Percentiles rank a stretch among this genome's conserved stretches.
These are phyloP conservation scores for Malthinus flaveolus DNA, from an alignment of 2,888 invertebrate genomes.

Conservation along the genomic window DNA sequence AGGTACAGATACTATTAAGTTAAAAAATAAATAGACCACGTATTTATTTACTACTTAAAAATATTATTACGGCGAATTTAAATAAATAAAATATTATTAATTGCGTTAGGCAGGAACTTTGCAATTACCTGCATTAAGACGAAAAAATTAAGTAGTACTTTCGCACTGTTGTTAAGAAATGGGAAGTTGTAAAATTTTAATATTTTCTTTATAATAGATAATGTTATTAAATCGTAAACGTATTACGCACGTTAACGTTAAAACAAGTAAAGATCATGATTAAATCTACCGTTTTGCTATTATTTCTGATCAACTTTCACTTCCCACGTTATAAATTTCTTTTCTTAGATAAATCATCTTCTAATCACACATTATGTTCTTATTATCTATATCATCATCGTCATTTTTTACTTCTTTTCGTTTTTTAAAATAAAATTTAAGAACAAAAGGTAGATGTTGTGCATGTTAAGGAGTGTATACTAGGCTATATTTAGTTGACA, in stretches of 20 bases:
- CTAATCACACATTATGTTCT: too few relatives aligned
- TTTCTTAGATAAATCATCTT: background rate
- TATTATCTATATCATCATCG: too few relatives aligned
- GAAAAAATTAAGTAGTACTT: conserved; percentile 14
- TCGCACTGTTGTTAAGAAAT: conserved; percentile 10
- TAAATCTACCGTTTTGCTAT: background rate
- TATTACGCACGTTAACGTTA: background rate
- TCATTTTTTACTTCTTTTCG: background rate
- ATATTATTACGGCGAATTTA: background rate
- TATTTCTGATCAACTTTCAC: conserved; percentile 12
- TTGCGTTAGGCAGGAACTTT: conserved; percentile 9
- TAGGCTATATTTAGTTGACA: conserved; percentile 31
- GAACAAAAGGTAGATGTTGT: conserved; percentile 7
- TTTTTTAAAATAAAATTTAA: conserved; percentile 14
- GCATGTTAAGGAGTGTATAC: conserved; percentile 14
- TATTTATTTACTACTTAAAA: too few relatives aligned
- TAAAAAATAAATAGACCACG: too few relatives aligned
- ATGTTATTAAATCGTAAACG: conserved; percentile 1
- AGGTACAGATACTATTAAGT: too few relatives aligned
- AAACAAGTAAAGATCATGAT: background rate
- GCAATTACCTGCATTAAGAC: conserved; percentile 15
- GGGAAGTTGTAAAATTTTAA: conserved; percentile 20
- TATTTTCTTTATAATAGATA: conserved; percentile 8
- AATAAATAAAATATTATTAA: background rate
- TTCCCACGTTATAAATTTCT: conserved; percentile 9